These are phyloP conservation scores for Ornithoptera priamus DNA, from an alignment of 2,888 invertebrate species.

Conservation along the genomic window DNA sequence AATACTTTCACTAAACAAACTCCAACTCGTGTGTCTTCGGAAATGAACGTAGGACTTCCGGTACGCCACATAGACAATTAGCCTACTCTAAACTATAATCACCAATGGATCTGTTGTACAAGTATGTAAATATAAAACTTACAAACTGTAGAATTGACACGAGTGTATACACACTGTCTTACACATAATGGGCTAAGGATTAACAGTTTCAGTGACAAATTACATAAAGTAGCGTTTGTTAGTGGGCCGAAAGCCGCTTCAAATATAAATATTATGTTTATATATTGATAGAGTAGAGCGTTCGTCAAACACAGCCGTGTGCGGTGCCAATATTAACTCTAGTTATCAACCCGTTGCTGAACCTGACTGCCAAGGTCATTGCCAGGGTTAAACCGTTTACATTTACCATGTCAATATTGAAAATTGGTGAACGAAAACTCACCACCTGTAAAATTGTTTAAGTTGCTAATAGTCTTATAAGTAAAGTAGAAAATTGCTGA, in stretches of 20 bases:
- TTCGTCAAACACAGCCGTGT: conserved; percentile 73
- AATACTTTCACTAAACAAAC: no score
- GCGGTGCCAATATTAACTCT: conserved; percentile 79
- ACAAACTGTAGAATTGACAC: neutral
- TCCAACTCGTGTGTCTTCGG: no score
- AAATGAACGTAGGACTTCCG: no score
- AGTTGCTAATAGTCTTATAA: neutral
- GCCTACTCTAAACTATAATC: neutral
- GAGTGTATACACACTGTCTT: conserved; percentile 5
- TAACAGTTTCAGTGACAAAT: conserved; percentile 74
- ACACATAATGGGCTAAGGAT: conserved; percentile 55
- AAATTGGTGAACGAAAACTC: conserved; percentile 35
- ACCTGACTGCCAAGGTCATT: conserved; percentile 65
- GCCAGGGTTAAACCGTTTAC: conserved; percentile 54
- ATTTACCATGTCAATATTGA: conserved; percentile 42
- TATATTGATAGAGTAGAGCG: conserved; percentile 79
- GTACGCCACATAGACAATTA: no score
- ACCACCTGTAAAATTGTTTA: conserved; percentile 32
- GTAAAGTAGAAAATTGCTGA: neutral
- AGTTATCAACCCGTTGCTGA: conserved; percentile 69
- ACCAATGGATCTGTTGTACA: neutral
- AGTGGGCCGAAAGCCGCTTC: conserved; percentile 64
- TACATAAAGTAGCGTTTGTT: conserved; percentile 63
- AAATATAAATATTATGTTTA: conserved; percentile 80
- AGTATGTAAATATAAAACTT: neutral